A percentile compares a stretch with the other conserved stretches of the same genome.
Evolutionary conservation across 2,797 vertebrate genomes (phyloP).

Genomic region (Holocentrus rufus): DNA sequence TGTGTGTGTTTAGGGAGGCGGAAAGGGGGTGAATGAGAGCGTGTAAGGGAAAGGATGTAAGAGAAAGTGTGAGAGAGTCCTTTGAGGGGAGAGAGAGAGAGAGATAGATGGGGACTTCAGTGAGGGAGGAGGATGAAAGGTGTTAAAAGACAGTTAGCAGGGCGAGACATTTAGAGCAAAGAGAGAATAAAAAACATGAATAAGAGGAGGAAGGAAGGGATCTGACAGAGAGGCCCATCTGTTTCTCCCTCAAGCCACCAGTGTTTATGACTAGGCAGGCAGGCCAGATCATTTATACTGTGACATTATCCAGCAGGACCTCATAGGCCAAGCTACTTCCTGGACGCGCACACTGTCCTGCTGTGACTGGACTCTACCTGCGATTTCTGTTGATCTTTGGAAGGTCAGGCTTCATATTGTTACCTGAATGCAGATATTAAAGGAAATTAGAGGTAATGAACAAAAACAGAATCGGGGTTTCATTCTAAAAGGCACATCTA

Average conservation of each 20-base stretch:
- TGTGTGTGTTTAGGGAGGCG: slow-evolving; percentile 1
- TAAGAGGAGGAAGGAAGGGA: slow-evolving; percentile 52
- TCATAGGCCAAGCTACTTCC: slow-evolving; percentile 41
- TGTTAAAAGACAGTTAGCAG: slow-evolving; percentile 41
- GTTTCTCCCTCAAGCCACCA: slow-evolving; percentile 59
- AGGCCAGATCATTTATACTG: slow-evolving; percentile 58
- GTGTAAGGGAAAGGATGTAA: neutral
- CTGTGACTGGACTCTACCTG: slow-evolving; percentile 34
- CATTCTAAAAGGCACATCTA: too few relatives aligned
- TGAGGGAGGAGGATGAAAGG: slow-evolving; percentile 22
- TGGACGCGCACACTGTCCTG: slow-evolving; percentile 34
- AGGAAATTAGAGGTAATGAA: neutral
- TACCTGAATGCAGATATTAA: too few relatives aligned
- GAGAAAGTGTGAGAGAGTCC: neutral
- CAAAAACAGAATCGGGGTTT: too few relatives aligned
- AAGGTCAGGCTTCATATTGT: neutral
- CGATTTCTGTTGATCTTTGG: too few relatives aligned
- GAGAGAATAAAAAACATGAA: slow-evolving; percentile 54
- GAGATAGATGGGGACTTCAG: slow-evolving; percentile 7
- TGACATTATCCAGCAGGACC: slow-evolving; percentile 60
- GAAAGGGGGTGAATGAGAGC: slow-evolving; percentile 1
- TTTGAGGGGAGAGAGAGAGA: neutral
- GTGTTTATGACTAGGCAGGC: slow-evolving; percentile 61
- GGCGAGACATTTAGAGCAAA: slow-evolving; percentile 31
- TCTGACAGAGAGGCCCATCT: slow-evolving; percentile 76